Conservation (phyloP, 2,797 vertebrate genomes). For the Chaetodon trifasciatus region DNA sequence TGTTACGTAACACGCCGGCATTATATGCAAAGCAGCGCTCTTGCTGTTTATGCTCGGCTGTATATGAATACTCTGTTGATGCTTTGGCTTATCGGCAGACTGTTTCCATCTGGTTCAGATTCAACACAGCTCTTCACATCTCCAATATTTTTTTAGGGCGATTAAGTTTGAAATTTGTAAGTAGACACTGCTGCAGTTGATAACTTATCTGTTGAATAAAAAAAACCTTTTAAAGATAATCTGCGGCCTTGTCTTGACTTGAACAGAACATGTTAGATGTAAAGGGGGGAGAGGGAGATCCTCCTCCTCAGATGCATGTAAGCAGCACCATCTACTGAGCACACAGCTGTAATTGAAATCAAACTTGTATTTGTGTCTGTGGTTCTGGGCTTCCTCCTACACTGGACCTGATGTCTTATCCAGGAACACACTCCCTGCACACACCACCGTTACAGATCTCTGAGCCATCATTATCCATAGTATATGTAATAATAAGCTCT, state of each 20-base stretch:
- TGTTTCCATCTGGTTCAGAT: conserved; percentile 28
- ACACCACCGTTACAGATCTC: conserved; percentile 12
- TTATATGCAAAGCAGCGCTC: conserved; percentile 57
- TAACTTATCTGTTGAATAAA: conserved; percentile 65
- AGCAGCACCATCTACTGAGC: conserved; percentile 70
- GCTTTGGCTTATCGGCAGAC: conserved; percentile 14
- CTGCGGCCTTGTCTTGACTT: conserved; percentile 9
- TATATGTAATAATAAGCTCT: conserved; percentile 10
- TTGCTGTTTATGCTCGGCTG: conserved; percentile 23
- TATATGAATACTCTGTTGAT: conserved; percentile 16
- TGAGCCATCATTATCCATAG: conserved; percentile 3
- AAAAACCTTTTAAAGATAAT: conserved; percentile 14
- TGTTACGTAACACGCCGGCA: conserved; percentile 49
- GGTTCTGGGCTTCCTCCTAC: background rate
- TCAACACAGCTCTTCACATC: conserved; percentile 18
- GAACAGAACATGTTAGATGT: conserved; percentile 1
- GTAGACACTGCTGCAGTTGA: conserved; percentile 28
- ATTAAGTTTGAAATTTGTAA: conserved; percentile 24
- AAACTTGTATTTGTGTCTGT: background rate
- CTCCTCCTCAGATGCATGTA: background rate
- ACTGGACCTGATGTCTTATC: conserved; percentile 1
- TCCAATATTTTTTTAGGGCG: conserved; percentile 17
- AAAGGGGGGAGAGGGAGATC: background rate
- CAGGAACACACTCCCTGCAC: background rate
- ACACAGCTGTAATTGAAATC: conserved; percentile 27